phyloP scores from a whole-genome alignment of 92 coral and sea anemone species.

The Phenganax marumi region DNA sequence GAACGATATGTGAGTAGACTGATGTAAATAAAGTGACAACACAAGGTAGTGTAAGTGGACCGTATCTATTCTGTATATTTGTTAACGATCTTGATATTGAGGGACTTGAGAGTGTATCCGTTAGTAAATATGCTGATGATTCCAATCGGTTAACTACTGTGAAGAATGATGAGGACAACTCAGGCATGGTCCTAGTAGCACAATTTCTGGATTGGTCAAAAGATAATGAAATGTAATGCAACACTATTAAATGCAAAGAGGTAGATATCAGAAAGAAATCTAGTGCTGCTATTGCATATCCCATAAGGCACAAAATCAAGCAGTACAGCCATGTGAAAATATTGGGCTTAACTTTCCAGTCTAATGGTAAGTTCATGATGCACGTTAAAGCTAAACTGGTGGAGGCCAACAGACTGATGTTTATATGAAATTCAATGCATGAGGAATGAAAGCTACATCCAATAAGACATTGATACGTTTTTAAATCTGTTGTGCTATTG shows the following conservation, averaged over 20 bases:
- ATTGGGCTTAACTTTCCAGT: slow-evolving; percentile 24
- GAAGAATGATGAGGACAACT: slow-evolving; percentile 23
- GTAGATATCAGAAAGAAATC: slow-evolving; percentile 20
- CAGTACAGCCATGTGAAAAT: slow-evolving; percentile 25
- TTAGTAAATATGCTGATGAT: slow-evolving; percentile 32
- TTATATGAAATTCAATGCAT: slow-evolving; percentile 17
- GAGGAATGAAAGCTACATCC: slow-evolving; percentile 32
- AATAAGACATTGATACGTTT: slow-evolving; percentile 49
- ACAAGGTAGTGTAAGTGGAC: slow-evolving; percentile 38
- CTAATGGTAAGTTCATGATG: slow-evolving; percentile 36
- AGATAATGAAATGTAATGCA: slow-evolving; percentile 26
- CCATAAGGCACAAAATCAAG: slow-evolving; percentile 7
- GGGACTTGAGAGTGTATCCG: slow-evolving; percentile 17
- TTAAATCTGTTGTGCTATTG: slow-evolving; percentile 42
- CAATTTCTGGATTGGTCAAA: slow-evolving; percentile 35
- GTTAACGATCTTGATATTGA: slow-evolving; percentile 25
- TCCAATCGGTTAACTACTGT: slow-evolving; percentile 9
- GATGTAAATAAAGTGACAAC: slow-evolving; percentile 33
- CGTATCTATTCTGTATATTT: slow-evolving; percentile 19
- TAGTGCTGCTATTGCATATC: neutral
- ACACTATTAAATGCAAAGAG: slow-evolving; percentile 16
- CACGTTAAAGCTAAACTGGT: slow-evolving; percentile 17
- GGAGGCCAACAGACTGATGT: slow-evolving; percentile 48
- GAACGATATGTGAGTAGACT: slow-evolving; percentile 1
- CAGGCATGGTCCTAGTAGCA: slow-evolving; percentile 16